Evolutionary conservation across 1,140 invertebrate species (phyloP), one percentile per base, ranked within the genome.

Genomic region (Calephelis nemesis): DNA sequence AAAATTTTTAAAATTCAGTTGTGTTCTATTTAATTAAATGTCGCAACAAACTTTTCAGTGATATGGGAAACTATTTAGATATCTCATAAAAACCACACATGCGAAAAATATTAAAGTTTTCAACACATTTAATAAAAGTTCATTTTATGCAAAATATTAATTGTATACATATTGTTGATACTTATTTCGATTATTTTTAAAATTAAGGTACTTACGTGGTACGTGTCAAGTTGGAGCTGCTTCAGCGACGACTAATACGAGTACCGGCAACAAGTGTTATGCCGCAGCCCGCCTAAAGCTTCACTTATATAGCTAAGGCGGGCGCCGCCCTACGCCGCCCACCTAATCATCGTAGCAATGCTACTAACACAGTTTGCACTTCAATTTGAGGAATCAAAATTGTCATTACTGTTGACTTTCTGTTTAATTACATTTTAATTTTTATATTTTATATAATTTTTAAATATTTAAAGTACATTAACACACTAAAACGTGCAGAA

Each of bases 241-340:
- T 72, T 69, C 40, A 58, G 15, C 74, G 67, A 69, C 75, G 74
- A 75, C 75, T 74, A 73, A 67, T 74, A 74, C 74, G 67, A 45
- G 67, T 66, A 74, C 69, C 62, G 75, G 85, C 85, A 87, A 87
- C 83, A 87, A 87, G 85, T 87, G 84, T 81, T 85, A 73, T 85
- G 83, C 77, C 78, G 81, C 73, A 71, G 73, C 62, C 81, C 79
- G 83, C 78, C 79, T 77, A 70, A 76, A 63, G 70, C 52, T 64
- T 50, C 60, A 69, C 78, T 87, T 87, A 79, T 87, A 87, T 87
- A 87, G 72, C 62, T 45, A 45, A 50, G 67, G 64, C 74, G 70
- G 77, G 75, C 69, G 75, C 84, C 81, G 82, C 83, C 81, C 81
- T 73, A 69, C 71, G 70, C 81, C 79, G 78, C 81, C 81, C 75